Evolutionary conservation across 2,888 invertebrate species (phyloP).

Genomic region (Lasioglossum figueresi): DNA sequence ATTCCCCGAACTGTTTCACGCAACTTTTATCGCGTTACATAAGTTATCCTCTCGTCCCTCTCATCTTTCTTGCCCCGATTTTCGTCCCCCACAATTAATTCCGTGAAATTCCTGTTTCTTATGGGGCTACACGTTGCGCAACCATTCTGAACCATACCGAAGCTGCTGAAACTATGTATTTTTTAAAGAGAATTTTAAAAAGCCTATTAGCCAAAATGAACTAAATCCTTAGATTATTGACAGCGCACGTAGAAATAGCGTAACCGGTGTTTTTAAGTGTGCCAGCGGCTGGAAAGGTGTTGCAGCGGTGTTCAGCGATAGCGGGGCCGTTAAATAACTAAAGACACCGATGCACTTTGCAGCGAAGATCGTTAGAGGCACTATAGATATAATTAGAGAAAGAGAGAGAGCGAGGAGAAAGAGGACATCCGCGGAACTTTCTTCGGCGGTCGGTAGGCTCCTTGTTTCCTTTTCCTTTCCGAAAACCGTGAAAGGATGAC

Average conservation of each 20-base stretch:
- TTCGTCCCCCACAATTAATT: conserved; percentile 14
- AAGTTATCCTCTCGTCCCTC: conserved; percentile 29
- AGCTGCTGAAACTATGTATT: neutral
- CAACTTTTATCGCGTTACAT: conserved; percentile 38
- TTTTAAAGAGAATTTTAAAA: neutral
- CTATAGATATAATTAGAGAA: conserved; percentile 34
- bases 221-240: neutral
- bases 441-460: neutral
- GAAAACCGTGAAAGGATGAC: conserved; percentile 20
- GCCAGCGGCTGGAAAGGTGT: neutral
- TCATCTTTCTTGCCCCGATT: conserved; percentile 7
- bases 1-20: conserved; percentile 44
- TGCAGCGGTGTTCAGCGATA: neutral
- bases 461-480: neutral
- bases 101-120: conserved; percentile 10
- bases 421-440: conserved; percentile 24
- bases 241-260: neutral
- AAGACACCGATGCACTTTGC: neutral
- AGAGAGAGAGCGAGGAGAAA: neutral
- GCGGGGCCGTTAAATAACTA: conserved; percentile 4
- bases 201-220: neutral
- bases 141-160: neutral
- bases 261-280: neutral
- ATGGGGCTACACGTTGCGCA: neutral
- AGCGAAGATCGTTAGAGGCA: conserved; percentile 18